A percentile compares a stretch with the other conserved stretches of the same genome.
These are phyloP conservation scores for Orcinus orca DNA, from an alignment of 2,113 vertebrate species.

Conservation along the genomic window DNA sequence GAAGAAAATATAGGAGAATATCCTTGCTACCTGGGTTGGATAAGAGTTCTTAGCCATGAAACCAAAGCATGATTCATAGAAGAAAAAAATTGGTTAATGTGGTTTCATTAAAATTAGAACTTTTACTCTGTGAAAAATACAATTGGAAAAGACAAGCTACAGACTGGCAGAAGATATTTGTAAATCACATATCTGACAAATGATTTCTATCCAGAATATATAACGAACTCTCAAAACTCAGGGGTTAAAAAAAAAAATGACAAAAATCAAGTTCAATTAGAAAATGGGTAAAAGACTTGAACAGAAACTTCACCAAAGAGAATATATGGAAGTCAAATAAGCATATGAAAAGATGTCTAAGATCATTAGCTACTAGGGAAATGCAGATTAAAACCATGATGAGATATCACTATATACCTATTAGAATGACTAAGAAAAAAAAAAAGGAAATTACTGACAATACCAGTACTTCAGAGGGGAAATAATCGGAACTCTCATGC, in stretches of 20 bases:
- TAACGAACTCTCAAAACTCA: neutral
- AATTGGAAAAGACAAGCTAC: neutral
- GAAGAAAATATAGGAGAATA: neutral
- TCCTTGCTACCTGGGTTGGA: neutral
- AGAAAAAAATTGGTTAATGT: neutral
- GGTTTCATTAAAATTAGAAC: neutral
- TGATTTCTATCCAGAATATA: neutral
- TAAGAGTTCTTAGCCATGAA: neutral
- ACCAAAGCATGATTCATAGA: neutral
- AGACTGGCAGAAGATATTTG: neutral
- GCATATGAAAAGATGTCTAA: neutral
- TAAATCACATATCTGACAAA: neutral
- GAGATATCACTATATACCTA: neutral
- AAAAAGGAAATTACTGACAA: neutral
- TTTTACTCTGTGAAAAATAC: neutral
- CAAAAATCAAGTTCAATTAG: neutral
- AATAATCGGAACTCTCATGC: neutral
- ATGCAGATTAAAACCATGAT: neutral
- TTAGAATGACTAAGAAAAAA: neutral
- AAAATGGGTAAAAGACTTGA: neutral
- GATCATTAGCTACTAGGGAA: neutral
- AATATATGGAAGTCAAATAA: neutral
- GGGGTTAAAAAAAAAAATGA: neutral
- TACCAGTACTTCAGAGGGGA: neutral
- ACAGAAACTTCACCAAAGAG: neutral